phyloP scores from a whole-genome alignment of 2,888 invertebrate species.

The Nephrocerus scutellatus region DNA sequence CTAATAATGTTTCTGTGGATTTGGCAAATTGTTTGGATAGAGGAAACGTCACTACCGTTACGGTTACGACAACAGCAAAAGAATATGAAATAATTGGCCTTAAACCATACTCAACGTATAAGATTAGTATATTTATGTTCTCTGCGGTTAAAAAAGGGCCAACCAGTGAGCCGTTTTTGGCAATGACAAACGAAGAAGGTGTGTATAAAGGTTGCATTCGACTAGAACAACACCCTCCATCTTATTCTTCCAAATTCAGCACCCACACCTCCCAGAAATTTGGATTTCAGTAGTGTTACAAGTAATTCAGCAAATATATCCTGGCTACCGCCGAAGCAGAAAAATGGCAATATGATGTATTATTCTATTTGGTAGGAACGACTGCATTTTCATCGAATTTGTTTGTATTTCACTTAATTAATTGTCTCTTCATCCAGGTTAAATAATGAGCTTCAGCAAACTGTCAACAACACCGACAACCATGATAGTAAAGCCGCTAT shows the following conservation, averaged over 20 bases:
- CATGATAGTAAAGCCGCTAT: slow-evolving; percentile 24
- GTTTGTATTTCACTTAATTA: too few species aligned
- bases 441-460: slow-evolving; percentile 23
- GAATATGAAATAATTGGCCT: slow-evolving; percentile 56
- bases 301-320: slow-evolving; percentile 56
- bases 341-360: slow-evolving; percentile 66
- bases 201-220: too few species aligned
- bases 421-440: too few species aligned
- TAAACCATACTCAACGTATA: slow-evolving; percentile 69
- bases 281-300: slow-evolving; percentile 51
- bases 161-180: slow-evolving; percentile 55
- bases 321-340: slow-evolving; percentile 58
- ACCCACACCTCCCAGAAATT: slow-evolving; percentile 51
- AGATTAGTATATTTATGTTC: slow-evolving; percentile 60
- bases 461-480: slow-evolving; percentile 5
- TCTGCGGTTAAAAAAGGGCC: slow-evolving; percentile 52
- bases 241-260: slow-evolving; percentile 44
- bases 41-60: not conserved
- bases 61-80: slow-evolving; percentile 13
- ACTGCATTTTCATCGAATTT: too few species aligned
- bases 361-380: slow-evolving; percentile 55
- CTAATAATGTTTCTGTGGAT: slow-evolving; percentile 27
- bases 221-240: too few species aligned
- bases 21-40: slow-evolving; percentile 6
- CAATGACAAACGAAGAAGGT: slow-evolving; percentile 65